Conservation (phyloP, 2,888 invertebrate genomes). For the Pseudococcus viburni region DNA sequence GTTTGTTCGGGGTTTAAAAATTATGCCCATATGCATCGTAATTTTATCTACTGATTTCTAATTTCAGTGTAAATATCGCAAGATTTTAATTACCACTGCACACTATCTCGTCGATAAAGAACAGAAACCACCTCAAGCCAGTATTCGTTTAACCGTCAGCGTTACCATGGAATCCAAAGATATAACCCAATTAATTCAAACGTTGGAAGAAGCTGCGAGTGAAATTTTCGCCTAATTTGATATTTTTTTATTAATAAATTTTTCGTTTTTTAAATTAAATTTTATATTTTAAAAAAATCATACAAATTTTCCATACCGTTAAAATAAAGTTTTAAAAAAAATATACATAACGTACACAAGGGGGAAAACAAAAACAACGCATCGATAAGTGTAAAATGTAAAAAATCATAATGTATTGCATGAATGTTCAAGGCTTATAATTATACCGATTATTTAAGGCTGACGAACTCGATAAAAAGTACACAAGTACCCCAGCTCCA, state of each 20-base stretch:
- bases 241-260: constrained; percentile 6
- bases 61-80: constrained; percentile 76
- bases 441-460: background rate
- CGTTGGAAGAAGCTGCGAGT: constrained; percentile 20
- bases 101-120: constrained; percentile 81
- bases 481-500: background rate
- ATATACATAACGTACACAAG: background rate
- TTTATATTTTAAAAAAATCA: constrained; percentile 27
- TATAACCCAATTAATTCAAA: constrained; percentile 71
- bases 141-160: constrained; percentile 82
- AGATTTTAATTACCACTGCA: constrained; percentile 80
- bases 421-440: background rate
- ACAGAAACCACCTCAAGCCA: constrained; percentile 78
- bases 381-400: constrained; percentile 24
- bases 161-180: constrained; percentile 77
- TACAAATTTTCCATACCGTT: constrained; percentile 50
- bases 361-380: constrained; percentile 14
- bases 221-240: constrained; percentile 11
- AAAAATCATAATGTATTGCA: constrained; percentile 26
- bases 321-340: constrained; percentile 32
- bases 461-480: background rate
- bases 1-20: background rate
- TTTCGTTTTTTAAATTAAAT: constrained; percentile 27
- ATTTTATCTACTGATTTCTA: constrained; percentile 57
- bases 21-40: constrained; percentile 50